These are phyloP conservation scores for Phrynocephalus vlangalii DNA, from an alignment of 2,797 vertebrate genomes.

Conservation along the genomic window DNA sequence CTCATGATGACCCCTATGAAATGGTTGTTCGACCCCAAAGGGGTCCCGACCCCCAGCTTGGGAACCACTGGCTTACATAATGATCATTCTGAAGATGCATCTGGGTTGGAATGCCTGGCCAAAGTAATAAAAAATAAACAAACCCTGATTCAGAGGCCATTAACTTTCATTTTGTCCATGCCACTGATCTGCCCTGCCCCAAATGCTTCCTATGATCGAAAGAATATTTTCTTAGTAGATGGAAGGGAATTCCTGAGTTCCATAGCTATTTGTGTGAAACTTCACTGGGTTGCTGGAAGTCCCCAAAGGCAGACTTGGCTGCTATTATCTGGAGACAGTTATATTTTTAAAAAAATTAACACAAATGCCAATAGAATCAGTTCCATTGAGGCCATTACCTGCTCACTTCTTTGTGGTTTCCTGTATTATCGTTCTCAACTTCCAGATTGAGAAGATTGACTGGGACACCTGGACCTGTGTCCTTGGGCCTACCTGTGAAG, in stretches of 20 bases:
- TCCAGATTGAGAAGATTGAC: conserved; percentile 93
- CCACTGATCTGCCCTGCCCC: too few relatives aligned
- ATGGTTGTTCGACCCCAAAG: too few relatives aligned
- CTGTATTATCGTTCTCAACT: background rate
- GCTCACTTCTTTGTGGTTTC: background rate
- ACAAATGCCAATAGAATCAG: background rate
- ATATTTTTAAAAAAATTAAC: background rate
- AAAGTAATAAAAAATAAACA: background rate
- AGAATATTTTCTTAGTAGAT: background rate
- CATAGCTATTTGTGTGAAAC: background rate
- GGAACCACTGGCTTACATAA: too few relatives aligned
- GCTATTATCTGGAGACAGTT: background rate
- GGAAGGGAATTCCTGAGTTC: background rate
- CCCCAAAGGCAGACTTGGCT: background rate
- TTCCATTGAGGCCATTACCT: background rate
- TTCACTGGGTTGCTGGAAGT: background rate
- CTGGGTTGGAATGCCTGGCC: background rate
- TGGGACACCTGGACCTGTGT: conserved; percentile 96
- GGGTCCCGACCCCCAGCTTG: too few relatives aligned
- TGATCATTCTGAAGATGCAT: too few relatives aligned
- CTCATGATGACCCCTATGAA: too few relatives aligned
- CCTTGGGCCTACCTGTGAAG: conserved; percentile 91
- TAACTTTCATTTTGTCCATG: background rate
- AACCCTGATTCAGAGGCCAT: too few relatives aligned
- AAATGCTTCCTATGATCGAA: background rate